Base-by-base conservation (phyloP, 2,113 vertebrate species). In the Lepidothrix coronata region DNA sequence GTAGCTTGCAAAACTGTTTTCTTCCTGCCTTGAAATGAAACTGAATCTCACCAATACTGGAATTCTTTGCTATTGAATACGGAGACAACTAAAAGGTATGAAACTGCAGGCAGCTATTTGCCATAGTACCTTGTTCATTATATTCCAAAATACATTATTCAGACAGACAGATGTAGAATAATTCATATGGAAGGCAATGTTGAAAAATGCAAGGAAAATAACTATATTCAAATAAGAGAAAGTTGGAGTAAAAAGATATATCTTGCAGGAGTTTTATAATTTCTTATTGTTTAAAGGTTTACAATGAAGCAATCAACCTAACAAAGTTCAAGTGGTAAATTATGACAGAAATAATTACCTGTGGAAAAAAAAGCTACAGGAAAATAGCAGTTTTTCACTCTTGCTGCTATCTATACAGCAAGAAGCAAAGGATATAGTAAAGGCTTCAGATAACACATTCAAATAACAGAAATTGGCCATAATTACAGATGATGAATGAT, bases 401-500 rank as follows among this genome's bases (percentile, higher is more conserved):
- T 33, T 84, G 25, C 33, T 59, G 51, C 55, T 84, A 55, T 51
- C 51, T 55, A 65, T 76, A 86, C 55, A 91, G 63, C 55, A 85
- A 77, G 14, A 82, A 68, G 35, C 6, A 94, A 55, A 88, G 46
- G 68, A 46, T 76, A 30, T 18, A 88, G n/a, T 54, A 83, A 80
- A 25, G 65, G 31, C 31, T 85, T 85, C 74, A 91, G 58, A 41
- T 54, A 90, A 41, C 49, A 65, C 28, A 92, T 37, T 22, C 44
- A 75, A 79, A 44, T 75, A 91, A 72, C 7, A 82, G 52, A 89
- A 91, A 85, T 17, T 75, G 3, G 15, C 22, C 37, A 87, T 72
- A 95, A 95, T 83, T 91, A 52, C 51, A 90, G 37, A 33, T 90
- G 49, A 90, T 85, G 78, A 88, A 90, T 68, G 31, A 95, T 39